These are phyloP conservation scores for Sphaerophoria rueppellii DNA, from an alignment of 2,888 invertebrate species.

Conservation along the genomic window DNA sequence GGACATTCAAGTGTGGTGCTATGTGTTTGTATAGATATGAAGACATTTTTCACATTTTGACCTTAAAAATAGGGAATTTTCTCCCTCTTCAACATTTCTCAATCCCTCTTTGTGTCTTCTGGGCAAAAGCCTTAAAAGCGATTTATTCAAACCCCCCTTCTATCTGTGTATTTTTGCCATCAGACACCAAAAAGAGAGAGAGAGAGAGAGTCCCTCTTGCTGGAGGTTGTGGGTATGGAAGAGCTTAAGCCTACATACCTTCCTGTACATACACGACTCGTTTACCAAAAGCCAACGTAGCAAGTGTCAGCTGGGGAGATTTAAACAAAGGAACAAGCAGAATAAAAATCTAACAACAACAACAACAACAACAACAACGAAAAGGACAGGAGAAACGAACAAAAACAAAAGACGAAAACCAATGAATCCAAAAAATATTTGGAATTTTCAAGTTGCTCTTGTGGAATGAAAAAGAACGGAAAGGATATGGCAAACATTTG, in stretches of 20 bases:
- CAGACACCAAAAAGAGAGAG: neutral
- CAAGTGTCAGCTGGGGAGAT: constrained; percentile 51
- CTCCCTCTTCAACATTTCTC: neutral
- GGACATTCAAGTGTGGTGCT: neutral
- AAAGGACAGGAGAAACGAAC: constrained; percentile 23
- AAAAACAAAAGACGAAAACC: constrained; percentile 26
- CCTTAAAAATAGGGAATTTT: constrained; percentile 69
- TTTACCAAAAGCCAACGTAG: constrained; percentile 29
- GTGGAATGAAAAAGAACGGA: neutral
- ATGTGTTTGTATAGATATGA: constrained; percentile 49
- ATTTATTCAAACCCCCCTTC: constrained; percentile 30
- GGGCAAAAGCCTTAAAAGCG: constrained; percentile 48
- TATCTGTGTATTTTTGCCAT: constrained; percentile 22
- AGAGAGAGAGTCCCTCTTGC: too few species aligned
- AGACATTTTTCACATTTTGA: constrained; percentile 72
- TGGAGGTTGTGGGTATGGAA: neutral
- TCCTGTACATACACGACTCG: neutral
- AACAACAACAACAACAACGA: constrained; percentile 21
- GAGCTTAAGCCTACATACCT: constrained; percentile 6
- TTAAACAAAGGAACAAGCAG: constrained; percentile 24
- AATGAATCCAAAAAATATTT: constrained; percentile 56
- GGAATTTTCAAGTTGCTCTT: constrained; percentile 40
- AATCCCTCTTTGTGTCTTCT: neutral
- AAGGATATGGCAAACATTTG: constrained; percentile 44
- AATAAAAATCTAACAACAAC: constrained; percentile 12